These are phyloP conservation scores for Sarcophaga subvicina DNA, from an alignment of 2,888 invertebrate species.

Conservation along the genomic window DNA sequence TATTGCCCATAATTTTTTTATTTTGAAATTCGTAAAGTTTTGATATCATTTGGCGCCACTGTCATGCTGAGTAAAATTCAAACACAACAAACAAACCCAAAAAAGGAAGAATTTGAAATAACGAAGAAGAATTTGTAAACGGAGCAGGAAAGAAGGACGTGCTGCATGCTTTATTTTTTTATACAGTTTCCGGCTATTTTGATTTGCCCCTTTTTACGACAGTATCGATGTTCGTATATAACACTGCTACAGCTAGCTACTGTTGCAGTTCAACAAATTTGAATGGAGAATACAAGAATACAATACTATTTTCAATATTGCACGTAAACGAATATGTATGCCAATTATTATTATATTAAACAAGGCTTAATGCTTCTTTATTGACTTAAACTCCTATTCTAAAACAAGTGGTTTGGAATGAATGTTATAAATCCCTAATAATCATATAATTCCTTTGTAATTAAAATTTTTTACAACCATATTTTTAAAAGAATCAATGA, in stretches of 20 bases:
- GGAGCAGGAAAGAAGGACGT: constrained; percentile 36
- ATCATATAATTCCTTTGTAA: too few species aligned
- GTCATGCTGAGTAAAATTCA: constrained; percentile 31
- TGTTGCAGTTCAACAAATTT: constrained; percentile 25
- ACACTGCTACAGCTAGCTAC: background rate
- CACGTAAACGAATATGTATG: constrained; percentile 29
- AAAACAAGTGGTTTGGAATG: too few species aligned
- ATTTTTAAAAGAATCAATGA: too few species aligned
- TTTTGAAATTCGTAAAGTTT: constrained; percentile 66
- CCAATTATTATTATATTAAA: constrained; percentile 6
- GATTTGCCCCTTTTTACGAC: constrained; percentile 37
- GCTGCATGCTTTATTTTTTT: constrained; percentile 3
- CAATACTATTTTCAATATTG: constrained; percentile 18
- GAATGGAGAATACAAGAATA: constrained; percentile 13
- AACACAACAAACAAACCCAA: background rate
- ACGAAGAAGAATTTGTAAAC: background rate
- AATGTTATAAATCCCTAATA: too few species aligned
- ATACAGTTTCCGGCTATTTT: constrained; percentile 20
- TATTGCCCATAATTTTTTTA: constrained; percentile 30
- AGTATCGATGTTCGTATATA: background rate
- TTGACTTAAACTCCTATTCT: too few species aligned
- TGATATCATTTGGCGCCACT: constrained; percentile 71
- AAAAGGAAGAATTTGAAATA: background rate
- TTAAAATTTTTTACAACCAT: too few species aligned
- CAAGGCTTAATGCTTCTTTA: too few species aligned